Base-by-base conservation (phyloP, 2,888 invertebrate species). In the Dolichomitus sp. region DNA sequence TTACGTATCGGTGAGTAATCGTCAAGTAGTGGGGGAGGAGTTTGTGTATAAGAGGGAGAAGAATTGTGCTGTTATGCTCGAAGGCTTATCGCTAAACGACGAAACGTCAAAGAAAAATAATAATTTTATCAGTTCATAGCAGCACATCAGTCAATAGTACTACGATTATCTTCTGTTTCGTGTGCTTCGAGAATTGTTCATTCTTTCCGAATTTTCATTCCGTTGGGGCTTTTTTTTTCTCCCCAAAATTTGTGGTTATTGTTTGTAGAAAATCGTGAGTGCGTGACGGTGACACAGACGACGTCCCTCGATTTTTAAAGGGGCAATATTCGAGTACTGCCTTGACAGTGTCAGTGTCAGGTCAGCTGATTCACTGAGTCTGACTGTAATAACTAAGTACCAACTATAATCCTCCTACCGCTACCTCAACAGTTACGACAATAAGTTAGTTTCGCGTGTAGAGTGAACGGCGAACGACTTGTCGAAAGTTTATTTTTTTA, bases 291-390 rank as follows among this genome's bases (percentile, higher is more conserved):
- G 23, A 52, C 23, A 59, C 33, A 14, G 7, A 59, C 4, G 30
- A 57, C 30, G 57, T 2, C 1, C n/a, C 11, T n/a, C 33, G 14
- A 14, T 0, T n/a, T 33, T 61, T 27, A 48, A 33, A 45, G 66
- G 45, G 79, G 59, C 74, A 57, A 42, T 65, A 6, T 9, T 74
- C 65, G 48, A 33, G 17, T 23, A 72, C 68, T 68, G 80, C 80
- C 82, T 68, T 54, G 76, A 75, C 70, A 63, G 87, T 87, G 86
- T 88, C 86, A 88, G 75, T 76, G 83, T 88, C 89, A 23, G 52
- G 52, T 52, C 54, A 89, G 88, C 89, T 89, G 87, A 88, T 85
- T 87, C 87, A 87, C 82, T 78, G 54, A 57, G 57, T 17, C 27
- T 23, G 52, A 17, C 63, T 30, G 70, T n/a, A 45, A 37, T 9